Base-by-base conservation (phyloP, 2,113 vertebrate species). In the Malurus alboscapulatus region DNA sequence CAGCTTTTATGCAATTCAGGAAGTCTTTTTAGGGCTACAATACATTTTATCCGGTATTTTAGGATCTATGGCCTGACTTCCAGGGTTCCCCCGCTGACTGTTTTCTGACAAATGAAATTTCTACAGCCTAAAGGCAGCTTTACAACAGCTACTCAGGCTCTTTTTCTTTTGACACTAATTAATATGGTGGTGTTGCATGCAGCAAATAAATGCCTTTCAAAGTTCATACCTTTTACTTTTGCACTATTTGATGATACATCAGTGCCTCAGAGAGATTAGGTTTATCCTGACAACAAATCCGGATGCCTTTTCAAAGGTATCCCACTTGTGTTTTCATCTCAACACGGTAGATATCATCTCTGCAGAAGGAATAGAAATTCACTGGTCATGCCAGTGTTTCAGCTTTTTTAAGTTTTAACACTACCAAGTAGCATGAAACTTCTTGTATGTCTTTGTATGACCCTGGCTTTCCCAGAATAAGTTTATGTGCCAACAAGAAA, bases 21-120 rank as follows among this genome's bases (percentile, higher is more conserved):
- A 74, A 55, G 63, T 27, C 12, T 74, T 87, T 78, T 55, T 53
- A 86, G 44, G 77, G 27, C 15, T 47, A 29, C 1, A 7, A 27
- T 18, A n/a, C 48, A 36, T 67, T 85, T 88, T 53, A 92, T 59
- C 21, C 36, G 3, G 4, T 67, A 36, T 61, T 92, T 79, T 65
- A 77, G 36, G 57, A 32, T 50, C 51, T 66, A 25, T 80, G n/a
- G 34, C 14, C 36, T 71, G 65, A 45, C 50, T 81, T 84, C 12
- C 55, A 59, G 25, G 15, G 29, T 72, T 6, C 5, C 25, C 10
- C 5, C 2, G 0, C 3, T 0, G 17, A 30, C 6, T 67, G 9
- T 22, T 85, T 12, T 34, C 40, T 69, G 51, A 27, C 51, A 62
- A 80, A 81, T 51, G 13, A 14, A 59, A 74, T 84, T 65, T 78